Evolutionary conservation across 2,888 invertebrate genomes (phyloP), one percentile per base, ranked within the genome.

Genomic region (Metellina segmentata): DNA sequence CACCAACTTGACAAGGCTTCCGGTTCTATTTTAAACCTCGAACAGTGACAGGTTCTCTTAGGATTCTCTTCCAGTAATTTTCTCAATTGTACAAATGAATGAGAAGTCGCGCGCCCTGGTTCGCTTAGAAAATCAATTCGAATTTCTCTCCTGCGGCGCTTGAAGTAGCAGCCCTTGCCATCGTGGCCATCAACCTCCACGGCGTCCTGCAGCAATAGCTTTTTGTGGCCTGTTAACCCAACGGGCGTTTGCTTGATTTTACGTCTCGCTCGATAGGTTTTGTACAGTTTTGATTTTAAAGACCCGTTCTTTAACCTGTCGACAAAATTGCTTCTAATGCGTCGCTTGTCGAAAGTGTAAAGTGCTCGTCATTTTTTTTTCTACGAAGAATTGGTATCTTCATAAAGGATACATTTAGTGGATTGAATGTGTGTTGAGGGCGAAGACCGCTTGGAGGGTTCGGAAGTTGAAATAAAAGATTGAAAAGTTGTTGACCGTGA

Each of bases 11-110:
- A 20, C 71, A 49, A 48, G 9, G 51, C 52, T 82, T 82, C 82
- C 82, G 82, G 82, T 82, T 71, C 51, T 52, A 52, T 72, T 70
- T 82, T 72, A 72, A 71, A 16, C n/a, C 19, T 7, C 6, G 7
- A 16, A n/a, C 53, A 5, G 13, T 20, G 53, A 20, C 49, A 13
- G 13, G 7, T 77, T 75, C 51, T 72, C 51, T 71, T 72, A 34
- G 71, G 20, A 72, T 72, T 72, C 11, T 82, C 72, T 13, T 52
- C 70, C 13, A 51, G 70, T 85, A 85, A 85, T 85, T 85, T 34
- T 75, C 85, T n/a, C 61, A 16, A 61, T n/a, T n/a, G 75, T 34
- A 34, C 34, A 34, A 34, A 34, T 34, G 34, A 34, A 34, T 34
- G 34, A 34, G 34, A 34, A 34, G 34, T 34, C 13, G 7, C n/a